phyloP scores from a whole-genome alignment of 1,140 invertebrate genomes.

The Polypedilum vanderplanki region DNA sequence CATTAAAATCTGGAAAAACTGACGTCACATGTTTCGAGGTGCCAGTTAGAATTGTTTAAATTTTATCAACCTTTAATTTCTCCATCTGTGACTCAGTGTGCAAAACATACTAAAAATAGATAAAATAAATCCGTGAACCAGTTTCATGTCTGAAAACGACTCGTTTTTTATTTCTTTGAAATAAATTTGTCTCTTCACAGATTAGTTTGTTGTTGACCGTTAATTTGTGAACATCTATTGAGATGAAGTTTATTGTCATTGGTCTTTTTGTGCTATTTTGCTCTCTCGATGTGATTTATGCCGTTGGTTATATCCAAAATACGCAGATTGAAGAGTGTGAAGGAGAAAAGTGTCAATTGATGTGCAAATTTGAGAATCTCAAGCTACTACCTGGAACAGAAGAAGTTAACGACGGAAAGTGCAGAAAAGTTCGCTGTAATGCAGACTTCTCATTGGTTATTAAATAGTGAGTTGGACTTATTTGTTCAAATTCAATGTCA shows the following conservation, averaged over 20 bases:
- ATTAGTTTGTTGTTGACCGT: not conserved
- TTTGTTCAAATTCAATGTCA: not conserved
- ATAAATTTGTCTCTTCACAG: not conserved
- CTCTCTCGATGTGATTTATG: not conserved
- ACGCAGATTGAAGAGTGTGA: not conserved
- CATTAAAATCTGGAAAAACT: constrained; percentile 45
- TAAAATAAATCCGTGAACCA: not conserved
- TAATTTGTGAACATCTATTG: constrained; percentile 5
- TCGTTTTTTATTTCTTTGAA: not conserved
- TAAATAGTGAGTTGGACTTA: not conserved
- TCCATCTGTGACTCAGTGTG: not conserved
- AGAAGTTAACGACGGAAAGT: not conserved
- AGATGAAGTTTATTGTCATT: not conserved
- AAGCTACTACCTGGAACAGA: not conserved
- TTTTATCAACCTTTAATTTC: not conserved
- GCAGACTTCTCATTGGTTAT: not conserved
- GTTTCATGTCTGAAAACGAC: not conserved
- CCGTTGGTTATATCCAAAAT: not conserved
- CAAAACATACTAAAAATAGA: not conserved
- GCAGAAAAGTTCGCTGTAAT: constrained; percentile 3
- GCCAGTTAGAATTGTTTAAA: constrained; percentile 52
- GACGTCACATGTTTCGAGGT: constrained; percentile 59
- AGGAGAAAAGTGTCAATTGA: not conserved
- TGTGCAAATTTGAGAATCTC: not conserved
- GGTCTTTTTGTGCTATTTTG: not conserved